Evolutionary conservation across 37 sponge, comb jelly and placozoan genomes (phyloP), one percentile per base, ranked within the genome.

Genomic region (Petrosia ficiformis): DNA sequence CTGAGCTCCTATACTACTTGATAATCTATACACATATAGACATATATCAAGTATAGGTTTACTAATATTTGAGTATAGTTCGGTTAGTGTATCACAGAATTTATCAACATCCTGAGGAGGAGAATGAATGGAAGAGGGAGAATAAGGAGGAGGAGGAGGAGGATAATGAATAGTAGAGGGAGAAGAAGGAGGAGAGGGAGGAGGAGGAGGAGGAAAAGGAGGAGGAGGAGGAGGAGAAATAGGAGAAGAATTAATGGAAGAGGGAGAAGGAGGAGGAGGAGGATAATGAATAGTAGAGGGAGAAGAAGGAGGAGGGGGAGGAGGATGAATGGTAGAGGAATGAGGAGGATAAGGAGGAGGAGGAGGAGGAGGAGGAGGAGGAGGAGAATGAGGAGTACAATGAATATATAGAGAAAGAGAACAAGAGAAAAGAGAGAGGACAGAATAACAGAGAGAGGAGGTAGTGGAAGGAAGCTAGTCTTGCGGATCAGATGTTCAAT

Each of bases 101-200:
- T 90, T 96, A 40, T 93, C 94, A 58, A 96, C 88, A 84, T 96
- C 97, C 88, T 94, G 59, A 25, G 71, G 11, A 21, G 16, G 63
- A 61, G 63, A 61, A 29, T 6, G 63, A 61, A 29, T 26, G 63
- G 28, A 29, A 61, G 63, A 61, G 63, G 28, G 63, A 61, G 63
- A 22, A 29, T 26, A 29, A 61, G 63, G n/a, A 29, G n/a, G 63
- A 22, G 63, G n/a, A 29, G 28, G 63, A 61, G 63, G 28, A 29
- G 28, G 63, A 48, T 44, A 28, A 19, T 48, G 54, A 8, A 57
- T 22, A 33, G 48, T 25, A 57, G 75, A 57, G 54, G 61, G 59
- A 34, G 70, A 78, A 70, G 40, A 59, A 33, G 70, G 41, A 40
- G 56, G 59, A 41, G 71, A 39, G 29, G 39, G 75, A 33, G 37